A percentile compares a stretch with the other conserved stretches of the same genome.
These are phyloP conservation scores for Parapristionchus giblindavisi DNA, from an alignment of 2,888 invertebrate genomes.

Conservation along the genomic window DNA sequence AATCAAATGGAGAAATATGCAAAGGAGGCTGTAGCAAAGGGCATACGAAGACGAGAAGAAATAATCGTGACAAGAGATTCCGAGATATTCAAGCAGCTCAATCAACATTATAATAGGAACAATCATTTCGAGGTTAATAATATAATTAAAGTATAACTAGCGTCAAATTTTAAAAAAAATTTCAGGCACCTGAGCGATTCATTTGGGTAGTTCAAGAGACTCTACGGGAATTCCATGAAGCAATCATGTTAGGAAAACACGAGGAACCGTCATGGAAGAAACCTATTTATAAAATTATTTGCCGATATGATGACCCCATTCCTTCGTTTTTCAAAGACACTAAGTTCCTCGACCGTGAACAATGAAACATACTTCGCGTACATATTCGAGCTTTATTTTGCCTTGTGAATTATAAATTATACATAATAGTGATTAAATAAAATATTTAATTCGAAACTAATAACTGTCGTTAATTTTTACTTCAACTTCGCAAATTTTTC, in stretches of 20 bases:
- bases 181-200: constrained; percentile 95
- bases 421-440: too few species aligned
- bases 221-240: constrained; percentile 96
- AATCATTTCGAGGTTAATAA: constrained; percentile 86
- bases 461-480: too few species aligned
- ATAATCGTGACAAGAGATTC: constrained; percentile 92
- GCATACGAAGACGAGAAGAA: constrained; percentile 73
- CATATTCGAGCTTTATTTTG: too few species aligned
- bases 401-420: too few species aligned
- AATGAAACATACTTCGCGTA: too few species aligned
- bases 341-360: constrained; percentile 94
- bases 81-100: constrained; percentile 95
- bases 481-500: too few species aligned
- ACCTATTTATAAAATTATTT: constrained; percentile 99
- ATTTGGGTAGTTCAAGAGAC: constrained; percentile 96
- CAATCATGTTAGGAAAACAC: constrained; percentile 94
- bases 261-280: constrained; percentile 99
- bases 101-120: constrained; percentile 98
- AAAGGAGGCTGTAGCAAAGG: constrained; percentile 7
- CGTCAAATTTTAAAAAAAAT: constrained; percentile 38
- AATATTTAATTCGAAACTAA: too few species aligned
- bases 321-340: constrained; percentile 99
- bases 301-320: constrained; percentile 96
- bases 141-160: constrained; percentile 7
- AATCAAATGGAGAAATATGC: constrained; percentile 25